Evolutionary conservation across 2,113 vertebrate genomes (phyloP), one percentile per base, ranked within the genome.

Genomic region (Eidolon helvum): DNA sequence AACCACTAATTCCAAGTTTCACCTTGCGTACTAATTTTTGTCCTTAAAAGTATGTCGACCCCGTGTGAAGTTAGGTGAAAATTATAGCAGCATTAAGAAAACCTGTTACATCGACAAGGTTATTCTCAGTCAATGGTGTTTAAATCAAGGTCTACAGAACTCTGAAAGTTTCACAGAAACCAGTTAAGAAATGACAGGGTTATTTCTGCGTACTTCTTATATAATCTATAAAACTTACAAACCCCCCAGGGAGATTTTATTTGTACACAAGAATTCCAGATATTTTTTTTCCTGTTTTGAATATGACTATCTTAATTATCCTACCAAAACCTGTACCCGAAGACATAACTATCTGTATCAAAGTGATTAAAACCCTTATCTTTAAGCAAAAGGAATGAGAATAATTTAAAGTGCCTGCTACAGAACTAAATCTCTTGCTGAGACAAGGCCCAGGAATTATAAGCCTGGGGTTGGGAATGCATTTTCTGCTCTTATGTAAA

Each of bases 311-410:
- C 50, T 96, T 96, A 97, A 98, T 95, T 68, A 59, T 59, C 89
- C 96, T 75, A 61, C 18, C 65, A 74, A 89, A 90, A 84, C 59
- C 30, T 22, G 1, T 26, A 84, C 68, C 14, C 59, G 91, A 68
- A 94, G 12, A 74, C 87, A 85, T 87, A 68, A 43, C 15, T 19
- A 28, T 59, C 71, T 53, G 1, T 45, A 50, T 95, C 77, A 53
- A 92, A 91, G 90, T 7, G 78, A 40, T 43, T 18, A 92, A 97
- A 98, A 98, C 78, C 3, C 28, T 85, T 75, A 59, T 80, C 68
- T 92, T 97, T 96, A 91, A 96, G 83, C 57, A 97, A 93, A 96
- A 93, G 61, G 80, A 95, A 96, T 77, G 90, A 96, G 74, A 90
- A 94, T 79, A 92, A 97, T 97, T 98, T 97, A 72, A 89, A 94